Evolutionary conservation across 2,888 invertebrate species (phyloP), one percentile per base, ranked within the genome.

Genomic region (Diploptera punctata): DNA sequence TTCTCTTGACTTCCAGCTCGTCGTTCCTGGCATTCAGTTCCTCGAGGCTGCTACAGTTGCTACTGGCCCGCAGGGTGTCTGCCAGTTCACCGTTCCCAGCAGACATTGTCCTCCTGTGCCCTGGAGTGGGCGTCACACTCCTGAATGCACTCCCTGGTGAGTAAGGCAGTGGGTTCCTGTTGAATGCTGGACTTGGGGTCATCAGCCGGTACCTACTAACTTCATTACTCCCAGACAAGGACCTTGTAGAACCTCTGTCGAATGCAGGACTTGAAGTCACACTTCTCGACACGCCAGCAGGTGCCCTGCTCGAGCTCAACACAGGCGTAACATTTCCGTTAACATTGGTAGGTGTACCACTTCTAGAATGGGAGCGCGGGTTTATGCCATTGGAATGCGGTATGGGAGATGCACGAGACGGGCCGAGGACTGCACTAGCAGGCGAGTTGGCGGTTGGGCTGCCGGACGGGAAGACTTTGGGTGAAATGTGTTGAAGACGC

Each of bases 391-490:
- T n/a, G 9, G 3, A 3, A 16, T 16, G 31, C 10, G 67, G n/a
- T n/a, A 65, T 26, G 0, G 70, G 52, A 2, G 62, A 31, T 2
- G 68, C 24, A n/a, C 70, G 47, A 2, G 57, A 44, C 0, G 70
- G 83, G 0, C 92, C 93, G 38, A 94, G 82, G 0, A 94, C 93
- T 77, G 93, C 93, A 81, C 91, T 93, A 0, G 94, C 93, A 0
- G 94, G 93, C 3, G 92, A 92, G 77, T 91, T 94, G 0, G 93
- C 91, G 0, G 93, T 93, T 9, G 92, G 82, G 7, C 91, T 89
- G 79, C 93, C 93, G 0, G 93, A 87, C 24, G 91, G 90, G 77
- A 94, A 94, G 0, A 94, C 93, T 84, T 94, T 94, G 0, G 94
- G 94, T 0, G 91, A 88, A 18, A 87, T 83, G 65, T 86, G 84